A percentile compares a stretch with the other conserved stretches of the same genome.
phyloP scores from a whole-genome alignment of 2,888 invertebrate genomes.

The Spilosoma lubricipeda region DNA sequence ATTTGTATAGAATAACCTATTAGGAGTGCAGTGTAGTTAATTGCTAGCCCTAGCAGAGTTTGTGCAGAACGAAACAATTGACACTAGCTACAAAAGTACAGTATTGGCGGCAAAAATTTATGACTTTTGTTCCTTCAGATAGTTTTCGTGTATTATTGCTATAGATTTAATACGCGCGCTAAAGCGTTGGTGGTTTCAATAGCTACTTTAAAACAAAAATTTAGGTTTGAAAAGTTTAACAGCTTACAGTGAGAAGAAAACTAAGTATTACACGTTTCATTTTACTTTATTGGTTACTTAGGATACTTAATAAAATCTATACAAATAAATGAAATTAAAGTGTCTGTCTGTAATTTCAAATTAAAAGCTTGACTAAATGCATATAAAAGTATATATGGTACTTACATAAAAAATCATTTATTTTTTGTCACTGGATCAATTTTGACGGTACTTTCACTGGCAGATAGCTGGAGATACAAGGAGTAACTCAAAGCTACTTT shows the following conservation, averaged over 20 bases:
- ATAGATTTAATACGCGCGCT: constrained; percentile 21
- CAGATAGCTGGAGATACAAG: no score
- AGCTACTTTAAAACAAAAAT: constrained; percentile 37
- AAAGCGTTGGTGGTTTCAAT: constrained; percentile 29
- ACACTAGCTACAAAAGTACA: constrained; percentile 71
- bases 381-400: no score
- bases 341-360: no score
- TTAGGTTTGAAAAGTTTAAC: constrained; percentile 16
- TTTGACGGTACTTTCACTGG: no score
- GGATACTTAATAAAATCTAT: no score
- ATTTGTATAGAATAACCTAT: not conserved
- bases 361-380: no score
- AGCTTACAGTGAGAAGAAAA: not conserved
- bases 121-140: constrained; percentile 78
- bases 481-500: no score
- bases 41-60: constrained; percentile 21
- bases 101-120: constrained; percentile 76
- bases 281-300: not conserved
- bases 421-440: no score
- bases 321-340: no score
- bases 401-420: no score
- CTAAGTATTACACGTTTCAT: not conserved
- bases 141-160: constrained; percentile 65
- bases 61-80: constrained; percentile 73
- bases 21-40: not conserved